A percentile compares a stretch with the other conserved stretches of the same genome.
Conservation (phyloP, 2,113 vertebrate genomes). For the Lepidothrix coronata region DNA sequence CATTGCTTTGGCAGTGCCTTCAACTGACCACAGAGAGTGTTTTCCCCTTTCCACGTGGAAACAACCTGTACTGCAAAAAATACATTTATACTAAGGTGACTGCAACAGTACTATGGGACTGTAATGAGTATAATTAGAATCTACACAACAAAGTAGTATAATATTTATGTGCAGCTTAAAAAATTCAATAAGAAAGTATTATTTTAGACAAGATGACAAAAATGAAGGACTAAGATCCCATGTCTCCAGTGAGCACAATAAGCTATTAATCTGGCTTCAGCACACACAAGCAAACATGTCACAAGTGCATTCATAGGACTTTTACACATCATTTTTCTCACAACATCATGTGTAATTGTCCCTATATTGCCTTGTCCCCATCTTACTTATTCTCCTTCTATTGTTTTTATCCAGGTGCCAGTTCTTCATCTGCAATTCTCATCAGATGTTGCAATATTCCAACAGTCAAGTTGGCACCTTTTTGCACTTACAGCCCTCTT, state of each 20-base stretch:
- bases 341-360: not conserved
- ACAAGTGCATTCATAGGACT: not conserved
- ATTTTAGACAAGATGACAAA: not conserved
- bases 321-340: not conserved
- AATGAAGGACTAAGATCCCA: not conserved
- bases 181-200: not conserved
- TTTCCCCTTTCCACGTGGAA: not conserved
- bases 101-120: not conserved
- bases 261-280: not conserved
- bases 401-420: not conserved
- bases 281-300: not conserved
- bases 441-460: not conserved
- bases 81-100: not conserved
- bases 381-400: not conserved
- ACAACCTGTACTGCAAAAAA: not conserved
- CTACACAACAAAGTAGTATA: not conserved
- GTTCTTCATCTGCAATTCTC: not conserved
- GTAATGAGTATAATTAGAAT: not conserved
- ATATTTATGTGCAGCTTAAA: not conserved
- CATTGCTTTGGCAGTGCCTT: not conserved
- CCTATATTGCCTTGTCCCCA: not conserved
- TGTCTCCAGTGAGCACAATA: not conserved
- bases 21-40: accelerated
- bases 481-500: not conserved
- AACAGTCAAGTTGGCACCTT: not conserved